phyloP scores from a whole-genome alignment of 2,113 vertebrate genomes.

The Myotis brandtii region DNA sequence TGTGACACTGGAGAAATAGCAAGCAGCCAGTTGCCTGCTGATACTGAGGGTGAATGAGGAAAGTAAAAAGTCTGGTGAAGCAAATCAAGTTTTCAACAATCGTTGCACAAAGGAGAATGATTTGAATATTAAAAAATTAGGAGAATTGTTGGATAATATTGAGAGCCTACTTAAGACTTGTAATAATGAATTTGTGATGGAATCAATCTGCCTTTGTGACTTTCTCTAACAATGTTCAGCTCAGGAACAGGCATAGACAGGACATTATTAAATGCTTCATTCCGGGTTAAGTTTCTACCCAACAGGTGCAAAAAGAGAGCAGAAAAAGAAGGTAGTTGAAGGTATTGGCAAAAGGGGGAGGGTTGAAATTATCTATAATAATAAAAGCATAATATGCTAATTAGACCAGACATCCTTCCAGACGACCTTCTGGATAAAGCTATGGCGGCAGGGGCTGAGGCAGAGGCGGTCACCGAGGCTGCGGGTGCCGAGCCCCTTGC shows the following conservation, averaged over 20 bases:
- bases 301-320: neutral
- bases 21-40: neutral
- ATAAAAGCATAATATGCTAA: too few species aligned
- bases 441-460: too few species aligned
- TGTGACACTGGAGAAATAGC: neutral
- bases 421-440: too few species aligned
- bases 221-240: neutral
- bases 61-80: conserved; percentile 13
- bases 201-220: neutral
- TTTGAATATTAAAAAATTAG: neutral
- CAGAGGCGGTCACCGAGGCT: too few species aligned
- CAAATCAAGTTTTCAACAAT: neutral
- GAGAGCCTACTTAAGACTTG: neutral
- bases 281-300: neutral
- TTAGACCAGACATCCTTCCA: too few species aligned
- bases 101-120: neutral
- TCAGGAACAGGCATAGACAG: neutral
- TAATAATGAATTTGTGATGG: neutral
- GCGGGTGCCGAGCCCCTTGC: too few species aligned
- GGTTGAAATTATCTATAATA: neutral
- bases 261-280: neutral
- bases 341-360: neutral
- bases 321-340: neutral
- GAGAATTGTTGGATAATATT: neutral
- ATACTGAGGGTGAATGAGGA: neutral